Percentiles rank a stretch among this genome's conserved stretches.
Conservation (phyloP, 2,888 invertebrate species). For the Xestobium rufovillosum region DNA sequence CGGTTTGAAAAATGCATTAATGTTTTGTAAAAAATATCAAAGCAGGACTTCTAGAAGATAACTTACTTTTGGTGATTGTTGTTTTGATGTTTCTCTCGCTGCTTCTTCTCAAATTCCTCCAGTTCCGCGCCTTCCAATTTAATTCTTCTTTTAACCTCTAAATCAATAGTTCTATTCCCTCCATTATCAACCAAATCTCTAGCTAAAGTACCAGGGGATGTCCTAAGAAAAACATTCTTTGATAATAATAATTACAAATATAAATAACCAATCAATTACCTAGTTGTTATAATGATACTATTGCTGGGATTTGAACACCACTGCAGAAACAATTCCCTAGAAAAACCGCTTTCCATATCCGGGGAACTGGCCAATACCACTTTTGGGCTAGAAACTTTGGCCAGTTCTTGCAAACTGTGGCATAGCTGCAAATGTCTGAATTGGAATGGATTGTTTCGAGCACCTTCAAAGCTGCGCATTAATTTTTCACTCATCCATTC, state of each 20-base stretch:
- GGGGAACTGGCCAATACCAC: conserved; percentile 93
- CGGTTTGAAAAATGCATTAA: too few relatives aligned
- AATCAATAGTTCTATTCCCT: conserved; percentile 61
- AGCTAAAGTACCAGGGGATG: conserved; percentile 73
- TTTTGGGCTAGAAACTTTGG: conserved; percentile 81
- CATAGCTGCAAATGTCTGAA: conserved; percentile 91
- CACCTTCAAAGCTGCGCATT: conserved; percentile 85
- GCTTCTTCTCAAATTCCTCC: conserved; percentile 64
- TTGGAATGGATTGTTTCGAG: conserved; percentile 91
- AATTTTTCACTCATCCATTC: conserved; percentile 99
- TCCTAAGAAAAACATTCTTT: conserved; percentile 48
- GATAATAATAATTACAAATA: not conserved
- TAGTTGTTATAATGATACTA: conserved; percentile 86
- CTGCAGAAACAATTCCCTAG: conserved; percentile 86
- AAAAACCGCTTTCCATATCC: conserved; percentile 92
- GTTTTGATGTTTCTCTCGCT: conserved; percentile 46
- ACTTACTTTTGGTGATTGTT: conserved; percentile 34
- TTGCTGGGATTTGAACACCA: conserved; percentile 92
- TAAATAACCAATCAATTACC: conserved; percentile 43
- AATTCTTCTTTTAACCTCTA: conserved; percentile 62
- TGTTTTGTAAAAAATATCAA: not conserved
- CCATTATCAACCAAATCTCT: conserved; percentile 72
- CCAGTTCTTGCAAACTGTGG: conserved; percentile 82
- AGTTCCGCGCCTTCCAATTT: conserved; percentile 71
- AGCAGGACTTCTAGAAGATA: too few relatives aligned